A percentile compares a stretch with the other conserved stretches of the same genome.
Conservation (phyloP, 2,113 vertebrate genomes). For the Phaethornis superciliosus region DNA sequence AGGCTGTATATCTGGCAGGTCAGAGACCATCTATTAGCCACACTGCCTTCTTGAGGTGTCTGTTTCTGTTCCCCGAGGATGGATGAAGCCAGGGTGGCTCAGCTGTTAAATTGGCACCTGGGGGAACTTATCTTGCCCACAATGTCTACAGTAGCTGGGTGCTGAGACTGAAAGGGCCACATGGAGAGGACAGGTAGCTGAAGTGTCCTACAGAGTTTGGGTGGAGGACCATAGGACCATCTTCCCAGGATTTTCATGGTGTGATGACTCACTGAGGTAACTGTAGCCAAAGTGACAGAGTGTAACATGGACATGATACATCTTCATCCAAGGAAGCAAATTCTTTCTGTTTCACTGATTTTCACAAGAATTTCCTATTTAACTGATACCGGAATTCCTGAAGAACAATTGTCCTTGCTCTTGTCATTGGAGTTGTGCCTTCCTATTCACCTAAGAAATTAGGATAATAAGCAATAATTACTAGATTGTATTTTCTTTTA, state of each 20-base stretch:
- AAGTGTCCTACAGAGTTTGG: not conserved
- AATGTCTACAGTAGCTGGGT: not conserved
- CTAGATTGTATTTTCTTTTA: not conserved
- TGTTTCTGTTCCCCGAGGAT: rapidly evolving
- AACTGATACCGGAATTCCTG: not conserved
- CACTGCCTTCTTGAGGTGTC: not conserved
- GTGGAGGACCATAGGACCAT: not conserved
- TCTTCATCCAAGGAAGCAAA: not conserved
- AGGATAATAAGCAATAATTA: not conserved
- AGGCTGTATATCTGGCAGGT: not conserved
- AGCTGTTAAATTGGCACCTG: not conserved
- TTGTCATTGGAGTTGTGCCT: not conserved
- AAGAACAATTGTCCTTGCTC: not conserved
- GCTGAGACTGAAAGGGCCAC: not conserved
- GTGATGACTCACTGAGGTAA: not conserved
- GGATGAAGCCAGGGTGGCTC: not conserved
- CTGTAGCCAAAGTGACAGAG: not conserved
- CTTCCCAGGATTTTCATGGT: not conserved
- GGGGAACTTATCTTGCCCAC: not conserved
- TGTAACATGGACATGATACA: rapidly evolving
- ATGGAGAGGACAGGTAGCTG: not conserved
- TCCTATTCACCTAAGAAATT: not conserved
- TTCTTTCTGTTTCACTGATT: not conserved
- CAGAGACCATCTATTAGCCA: not conserved
- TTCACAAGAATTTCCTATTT: not conserved